These are phyloP conservation scores for Chrysolophus pictus DNA, from an alignment of 2,797 vertebrate genomes.

Conservation along the genomic window DNA sequence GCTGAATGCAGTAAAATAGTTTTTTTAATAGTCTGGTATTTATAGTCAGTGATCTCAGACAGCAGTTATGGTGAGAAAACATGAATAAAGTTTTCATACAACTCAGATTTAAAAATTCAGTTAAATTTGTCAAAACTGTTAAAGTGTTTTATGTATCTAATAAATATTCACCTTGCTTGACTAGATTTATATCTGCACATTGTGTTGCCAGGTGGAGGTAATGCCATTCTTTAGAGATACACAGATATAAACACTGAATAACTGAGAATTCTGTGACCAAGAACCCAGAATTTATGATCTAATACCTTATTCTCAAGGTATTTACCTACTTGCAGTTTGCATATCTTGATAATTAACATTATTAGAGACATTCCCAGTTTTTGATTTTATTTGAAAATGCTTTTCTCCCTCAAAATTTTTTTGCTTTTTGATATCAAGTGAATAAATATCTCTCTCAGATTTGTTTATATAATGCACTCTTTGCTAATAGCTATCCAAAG, in stretches of 20 bases:
- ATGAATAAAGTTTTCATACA: neutral
- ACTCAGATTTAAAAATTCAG: neutral
- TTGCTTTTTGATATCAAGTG: neutral
- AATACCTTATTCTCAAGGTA: accelerated
- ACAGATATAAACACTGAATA: neutral
- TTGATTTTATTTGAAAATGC: neutral
- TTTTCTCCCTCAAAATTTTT: neutral
- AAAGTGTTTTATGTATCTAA: neutral
- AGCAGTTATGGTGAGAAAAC: neutral
- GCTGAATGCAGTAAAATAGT: neutral
- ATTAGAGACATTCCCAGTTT: neutral
- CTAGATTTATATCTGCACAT: neutral
- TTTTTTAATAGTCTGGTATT: neutral
- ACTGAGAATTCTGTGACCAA: neutral
- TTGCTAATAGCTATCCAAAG: neutral
- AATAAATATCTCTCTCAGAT: too few relatives aligned
- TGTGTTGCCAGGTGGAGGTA: neutral
- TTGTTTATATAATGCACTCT: neutral
- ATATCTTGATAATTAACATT: neutral
- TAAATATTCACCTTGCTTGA: neutral
- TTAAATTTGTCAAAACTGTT: neutral
- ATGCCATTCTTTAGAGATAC: neutral
- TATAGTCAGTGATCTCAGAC: neutral
- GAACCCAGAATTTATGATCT: neutral
- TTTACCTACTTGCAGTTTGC: neutral